These are phyloP conservation scores for Eclectus roratus DNA, from an alignment of 2,113 vertebrate genomes.

Conservation along the genomic window DNA sequence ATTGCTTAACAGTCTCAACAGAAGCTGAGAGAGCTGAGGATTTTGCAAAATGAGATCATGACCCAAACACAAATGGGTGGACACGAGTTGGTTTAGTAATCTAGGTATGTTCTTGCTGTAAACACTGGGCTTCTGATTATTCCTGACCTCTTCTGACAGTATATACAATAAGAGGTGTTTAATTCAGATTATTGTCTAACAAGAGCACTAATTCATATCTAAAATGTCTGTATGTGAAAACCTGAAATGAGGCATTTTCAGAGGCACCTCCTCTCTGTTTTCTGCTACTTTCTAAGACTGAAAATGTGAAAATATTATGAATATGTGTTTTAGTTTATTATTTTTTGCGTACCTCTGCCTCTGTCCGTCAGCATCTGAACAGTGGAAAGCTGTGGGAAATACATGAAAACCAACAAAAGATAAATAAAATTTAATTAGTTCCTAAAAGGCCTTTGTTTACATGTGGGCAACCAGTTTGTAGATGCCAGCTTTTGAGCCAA, in stretches of 20 bases:
- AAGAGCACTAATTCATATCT: background rate
- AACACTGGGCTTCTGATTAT: background rate
- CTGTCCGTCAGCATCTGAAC: background rate
- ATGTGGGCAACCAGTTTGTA: background rate
- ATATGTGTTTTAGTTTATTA: background rate
- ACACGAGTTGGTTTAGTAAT: background rate
- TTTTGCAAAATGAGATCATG: conserved; percentile 5
- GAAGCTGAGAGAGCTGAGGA: background rate
- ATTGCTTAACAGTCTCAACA: background rate
- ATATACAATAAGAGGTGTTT: background rate
- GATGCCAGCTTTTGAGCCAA: background rate
- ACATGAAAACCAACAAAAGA: background rate
- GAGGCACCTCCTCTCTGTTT: background rate
- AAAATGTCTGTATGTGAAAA: background rate
- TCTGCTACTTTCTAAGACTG: background rate
- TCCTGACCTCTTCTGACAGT: background rate
- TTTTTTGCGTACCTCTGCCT: background rate
- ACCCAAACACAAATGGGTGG: background rate
- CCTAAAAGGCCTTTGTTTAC: conserved; percentile 9
- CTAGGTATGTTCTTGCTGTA: background rate
- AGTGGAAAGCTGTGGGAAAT: background rate
- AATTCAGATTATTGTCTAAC: background rate
- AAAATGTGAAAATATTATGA: background rate
- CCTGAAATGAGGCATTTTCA: background rate
- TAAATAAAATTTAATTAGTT: background rate